Percentiles rank a stretch among this genome's conserved stretches.
These are phyloP conservation scores for Neodiprion lecontei DNA, from an alignment of 1,140 invertebrate genomes.

Conservation along the genomic window DNA sequence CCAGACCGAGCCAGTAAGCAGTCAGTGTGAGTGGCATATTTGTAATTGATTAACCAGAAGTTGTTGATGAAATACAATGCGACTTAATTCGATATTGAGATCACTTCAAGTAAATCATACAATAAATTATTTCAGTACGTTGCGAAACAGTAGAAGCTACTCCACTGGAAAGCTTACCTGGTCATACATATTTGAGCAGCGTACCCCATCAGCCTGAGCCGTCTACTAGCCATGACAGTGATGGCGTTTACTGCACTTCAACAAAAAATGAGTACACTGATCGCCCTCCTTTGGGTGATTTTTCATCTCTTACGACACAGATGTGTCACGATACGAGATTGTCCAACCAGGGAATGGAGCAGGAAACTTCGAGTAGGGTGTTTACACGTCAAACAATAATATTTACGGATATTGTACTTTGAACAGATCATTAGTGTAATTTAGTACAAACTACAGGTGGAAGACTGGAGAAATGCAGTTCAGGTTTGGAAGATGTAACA, in stretches of 20 bases:
- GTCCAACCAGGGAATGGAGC: background rate
- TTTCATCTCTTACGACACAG: background rate
- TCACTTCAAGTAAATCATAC: slow-evolving; percentile 14
- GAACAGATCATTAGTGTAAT: background rate
- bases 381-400: background rate
- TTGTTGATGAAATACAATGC: background rate
- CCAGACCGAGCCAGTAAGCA: slow-evolving; percentile 30
- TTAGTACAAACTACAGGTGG: background rate
- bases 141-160: slow-evolving; percentile 48
- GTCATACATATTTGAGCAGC: slow-evolving; percentile 28
- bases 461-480: background rate
- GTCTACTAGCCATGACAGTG: background rate
- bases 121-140: slow-evolving; percentile 25
- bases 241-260: background rate
- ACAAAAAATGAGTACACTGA: background rate
- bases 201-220: background rate
- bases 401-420: no score
- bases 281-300: background rate
- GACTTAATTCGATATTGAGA: slow-evolving; percentile 15
- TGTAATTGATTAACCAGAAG: slow-evolving; percentile 4
- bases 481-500: background rate
- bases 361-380: background rate
- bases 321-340: background rate
- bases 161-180: slow-evolving; percentile 52
- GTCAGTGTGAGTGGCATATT: slow-evolving; percentile 31